A percentile compares a stretch with the other conserved stretches of the same genome.
Evolutionary conservation across 1,140 invertebrate species (phyloP).

Genomic region (Oreohelix idahoensis): DNA sequence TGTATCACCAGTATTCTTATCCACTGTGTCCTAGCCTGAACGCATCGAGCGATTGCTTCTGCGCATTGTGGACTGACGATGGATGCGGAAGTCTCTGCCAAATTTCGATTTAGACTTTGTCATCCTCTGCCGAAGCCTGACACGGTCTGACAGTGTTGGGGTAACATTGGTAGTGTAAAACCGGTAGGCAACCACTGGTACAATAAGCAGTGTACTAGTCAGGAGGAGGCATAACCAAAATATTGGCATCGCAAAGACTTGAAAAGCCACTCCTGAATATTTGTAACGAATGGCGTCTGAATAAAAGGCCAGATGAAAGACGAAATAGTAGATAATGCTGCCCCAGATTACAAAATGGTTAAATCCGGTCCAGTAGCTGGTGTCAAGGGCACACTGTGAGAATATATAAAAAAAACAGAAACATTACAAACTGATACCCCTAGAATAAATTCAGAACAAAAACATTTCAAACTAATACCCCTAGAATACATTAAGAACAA

Average conservation of each 20-base stretch:
- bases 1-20: background rate
- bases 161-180: slow-evolving; percentile 73
- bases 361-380: slow-evolving; percentile 97
- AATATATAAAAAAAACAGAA: background rate
- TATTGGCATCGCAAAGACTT: slow-evolving; percentile 78
- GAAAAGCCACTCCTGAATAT: slow-evolving; percentile 64
- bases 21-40: slow-evolving; percentile 83
- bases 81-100: slow-evolving; percentile 83
- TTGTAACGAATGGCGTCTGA: slow-evolving; percentile 71
- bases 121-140: slow-evolving; percentile 84
- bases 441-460: no score
- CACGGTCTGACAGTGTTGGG: slow-evolving; percentile 92
- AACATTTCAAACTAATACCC: no score
- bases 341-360: slow-evolving; percentile 99
- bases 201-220: slow-evolving; percentile 87
- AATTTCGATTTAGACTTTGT: slow-evolving; percentile 76
- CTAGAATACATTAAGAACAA: no score
- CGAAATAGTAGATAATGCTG: slow-evolving; percentile 95
- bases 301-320: slow-evolving; percentile 77
- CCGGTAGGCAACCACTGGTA: slow-evolving; percentile 94
- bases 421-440: background rate
- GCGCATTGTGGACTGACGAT: slow-evolving; percentile 85
- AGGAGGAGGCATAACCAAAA: slow-evolving; percentile 97
- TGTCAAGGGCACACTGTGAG: slow-evolving; percentile 93
- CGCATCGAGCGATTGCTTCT: slow-evolving; percentile 86